Evolutionary conservation across 1,140 invertebrate genomes (phyloP), one percentile per base, ranked within the genome.

Genomic region (Cherax destructor): DNA sequence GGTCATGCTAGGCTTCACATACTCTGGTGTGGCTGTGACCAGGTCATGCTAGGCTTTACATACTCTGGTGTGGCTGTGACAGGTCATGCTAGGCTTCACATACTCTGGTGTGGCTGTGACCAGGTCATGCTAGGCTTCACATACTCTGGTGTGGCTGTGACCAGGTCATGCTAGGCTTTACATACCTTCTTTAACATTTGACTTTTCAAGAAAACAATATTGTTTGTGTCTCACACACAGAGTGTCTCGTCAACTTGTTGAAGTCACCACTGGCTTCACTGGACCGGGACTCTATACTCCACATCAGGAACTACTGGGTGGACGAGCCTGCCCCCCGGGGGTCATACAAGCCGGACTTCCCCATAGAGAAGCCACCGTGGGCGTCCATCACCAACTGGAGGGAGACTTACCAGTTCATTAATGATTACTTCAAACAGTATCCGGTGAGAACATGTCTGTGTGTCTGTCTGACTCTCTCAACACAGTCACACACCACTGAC

Each of bases 391-490:
- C 72, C 50, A 86, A 77, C 41, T 92, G 92, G 92, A 84, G 83
- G 0, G 88, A 91, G 41, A 85, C 88, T 18, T 86, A 92, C 72
- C 52, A 86, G 5, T 78, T 91, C 49, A 79, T 92, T 72, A 88
- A 87, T 30, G 47, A 88, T 13, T 92, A 91, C 74, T 91, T 92
- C 80, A 92, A 88, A 21, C 4, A 49, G 7, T 92, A 92, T 49
- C 13, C 77, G 84, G 92, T 92, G 30, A 83, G 50, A 52, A 16
- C 52, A 56, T 52, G 6, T 52, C 13, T 80, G 21, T 80, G 0
- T 80, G 6, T 80, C 11, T 80, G 9, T 80, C 49, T 80, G 4
- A 30, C 78, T 80, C 49, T 80, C 78, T 80, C 18, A 18, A 10
- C 49, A 18, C 49, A 18, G 13, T 80, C 49, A 18, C 49, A 52